Percentiles rank a stretch among this genome's conserved stretches.
These are phyloP conservation scores for Aplidium turbinatum DNA, from an alignment of 23 tunicate species.

Conservation along the genomic window DNA sequence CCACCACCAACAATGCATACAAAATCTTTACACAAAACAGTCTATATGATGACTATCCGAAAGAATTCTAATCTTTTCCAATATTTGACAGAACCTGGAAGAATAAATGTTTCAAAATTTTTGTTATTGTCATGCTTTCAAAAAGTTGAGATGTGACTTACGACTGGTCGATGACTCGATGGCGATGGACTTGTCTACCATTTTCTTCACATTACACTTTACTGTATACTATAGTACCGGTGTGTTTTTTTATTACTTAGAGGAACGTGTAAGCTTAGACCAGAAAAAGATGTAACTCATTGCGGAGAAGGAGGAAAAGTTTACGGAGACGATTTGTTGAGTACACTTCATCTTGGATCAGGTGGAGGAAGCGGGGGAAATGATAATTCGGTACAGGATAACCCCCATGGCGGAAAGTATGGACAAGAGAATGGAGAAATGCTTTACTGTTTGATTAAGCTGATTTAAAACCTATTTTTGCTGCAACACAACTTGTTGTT, in stretches of 20 bases:
- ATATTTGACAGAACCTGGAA: no score
- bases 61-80: no score
- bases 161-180: no score
- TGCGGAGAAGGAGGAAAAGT: slow-evolving; percentile 39
- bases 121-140: no score
- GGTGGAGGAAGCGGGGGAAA: slow-evolving; percentile 69
- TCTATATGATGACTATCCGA: no score
- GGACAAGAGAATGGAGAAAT: background rate
- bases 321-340: slow-evolving; percentile 34
- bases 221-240: no score
- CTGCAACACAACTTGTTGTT: background rate
- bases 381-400: slow-evolving; percentile 37
- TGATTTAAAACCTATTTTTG: background rate
- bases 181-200: no score
- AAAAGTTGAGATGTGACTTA: no score
- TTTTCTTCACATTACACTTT: no score
- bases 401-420: slow-evolving; percentile 50
- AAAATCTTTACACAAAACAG: no score
- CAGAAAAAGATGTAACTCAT: slow-evolving; percentile 20
- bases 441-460: background rate
- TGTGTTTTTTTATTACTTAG: slow-evolving; percentile 9
- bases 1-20: no score
- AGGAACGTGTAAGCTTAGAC: slow-evolving; percentile 39
- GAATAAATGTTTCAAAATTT: no score
- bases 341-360: slow-evolving; percentile 47